These are phyloP conservation scores for Mastomys coucha DNA, from an alignment of 2,113 vertebrate genomes.

Conservation along the genomic window DNA sequence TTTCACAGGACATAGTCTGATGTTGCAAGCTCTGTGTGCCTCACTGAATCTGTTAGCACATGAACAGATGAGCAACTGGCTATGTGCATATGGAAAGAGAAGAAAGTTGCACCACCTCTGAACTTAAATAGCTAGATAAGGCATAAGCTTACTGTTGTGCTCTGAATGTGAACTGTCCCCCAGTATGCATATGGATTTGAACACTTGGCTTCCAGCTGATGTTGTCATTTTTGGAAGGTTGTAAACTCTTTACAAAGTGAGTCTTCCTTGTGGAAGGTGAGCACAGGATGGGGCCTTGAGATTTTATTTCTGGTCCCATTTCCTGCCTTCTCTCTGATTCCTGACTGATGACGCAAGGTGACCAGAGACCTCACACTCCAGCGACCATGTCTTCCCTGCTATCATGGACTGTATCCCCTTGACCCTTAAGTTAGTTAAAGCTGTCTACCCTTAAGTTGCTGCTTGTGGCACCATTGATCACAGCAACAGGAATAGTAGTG, in stretches of 20 bases:
- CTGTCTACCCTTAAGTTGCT: not conserved
- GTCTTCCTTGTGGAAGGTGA: not conserved
- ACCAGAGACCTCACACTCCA: not conserved
- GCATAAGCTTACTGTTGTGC: not conserved
- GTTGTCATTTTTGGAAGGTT: not conserved
- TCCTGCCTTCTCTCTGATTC: not conserved
- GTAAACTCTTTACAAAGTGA: not conserved
- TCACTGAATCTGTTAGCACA: accelerated
- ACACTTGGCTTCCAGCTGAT: not conserved
- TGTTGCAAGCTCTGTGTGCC: accelerated
- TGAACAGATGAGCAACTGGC: not conserved
- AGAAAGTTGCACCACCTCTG: accelerated
- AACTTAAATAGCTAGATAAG: not conserved
- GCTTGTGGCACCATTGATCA: not conserved
- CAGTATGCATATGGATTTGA: not conserved
- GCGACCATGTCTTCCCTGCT: not conserved
- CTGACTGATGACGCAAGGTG: not conserved
- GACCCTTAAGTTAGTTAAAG: not conserved
- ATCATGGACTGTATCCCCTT: not conserved
- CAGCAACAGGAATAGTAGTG: not conserved
- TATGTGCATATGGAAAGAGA: not conserved
- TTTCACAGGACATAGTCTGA: not conserved
- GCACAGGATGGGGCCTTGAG: not conserved
- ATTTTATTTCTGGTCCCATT: not conserved
- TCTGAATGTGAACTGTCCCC: not conserved